Conservation (phyloP, 2,797 vertebrate genomes). For the Linurgus olivaceus region DNA sequence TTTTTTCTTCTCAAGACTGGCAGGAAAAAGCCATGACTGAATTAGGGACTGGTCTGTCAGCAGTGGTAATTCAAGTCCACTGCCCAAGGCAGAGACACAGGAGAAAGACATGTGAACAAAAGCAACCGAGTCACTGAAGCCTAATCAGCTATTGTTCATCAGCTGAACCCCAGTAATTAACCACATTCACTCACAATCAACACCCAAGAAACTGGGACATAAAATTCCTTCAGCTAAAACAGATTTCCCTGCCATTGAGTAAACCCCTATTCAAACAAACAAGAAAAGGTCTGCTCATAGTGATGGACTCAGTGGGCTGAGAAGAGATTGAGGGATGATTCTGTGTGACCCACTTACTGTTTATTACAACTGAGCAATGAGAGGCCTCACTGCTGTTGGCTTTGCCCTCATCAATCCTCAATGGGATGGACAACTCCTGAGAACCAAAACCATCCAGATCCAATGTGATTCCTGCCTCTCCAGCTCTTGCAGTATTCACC, state of each 20-base stretch:
- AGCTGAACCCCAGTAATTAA: conserved; percentile 36
- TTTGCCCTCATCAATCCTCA: neutral
- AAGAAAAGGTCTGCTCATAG: neutral
- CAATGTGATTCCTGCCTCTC: neutral
- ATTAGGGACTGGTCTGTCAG: conserved; percentile 29
- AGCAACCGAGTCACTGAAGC: neutral
- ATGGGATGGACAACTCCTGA: neutral
- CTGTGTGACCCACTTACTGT: neutral
- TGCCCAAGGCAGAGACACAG: conserved; percentile 10
- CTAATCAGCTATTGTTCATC: neutral
- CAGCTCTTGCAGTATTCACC: neutral
- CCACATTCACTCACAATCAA: neutral
- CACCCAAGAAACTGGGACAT: neutral
- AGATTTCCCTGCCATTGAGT: neutral
- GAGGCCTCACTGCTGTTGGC: neutral
- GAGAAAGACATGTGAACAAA: neutral
- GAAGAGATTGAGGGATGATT: neutral
- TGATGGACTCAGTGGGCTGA: neutral
- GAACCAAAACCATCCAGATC: neutral
- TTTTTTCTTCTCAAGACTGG: conserved; percentile 8
- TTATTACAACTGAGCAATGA: neutral
- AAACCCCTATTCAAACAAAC: neutral
- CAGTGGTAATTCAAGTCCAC: neutral
- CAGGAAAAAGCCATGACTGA: conserved; percentile 28
- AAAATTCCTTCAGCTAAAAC: neutral